These are phyloP conservation scores for Bhutanitis thaidina DNA, from an alignment of 2,888 invertebrate species.

Conservation along the genomic window DNA sequence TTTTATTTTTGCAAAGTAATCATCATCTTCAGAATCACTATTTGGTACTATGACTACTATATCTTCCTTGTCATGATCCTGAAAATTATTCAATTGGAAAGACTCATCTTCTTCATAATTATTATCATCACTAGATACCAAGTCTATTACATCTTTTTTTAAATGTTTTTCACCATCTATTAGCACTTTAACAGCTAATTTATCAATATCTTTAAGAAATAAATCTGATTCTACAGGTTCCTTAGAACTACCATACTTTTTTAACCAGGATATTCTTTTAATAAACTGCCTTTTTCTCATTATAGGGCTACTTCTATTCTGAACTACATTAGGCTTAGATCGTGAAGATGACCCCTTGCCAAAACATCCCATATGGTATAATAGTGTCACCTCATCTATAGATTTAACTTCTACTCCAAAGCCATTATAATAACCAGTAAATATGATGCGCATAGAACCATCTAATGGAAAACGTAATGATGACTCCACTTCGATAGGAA, in stretches of 20 bases:
- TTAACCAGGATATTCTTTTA: constrained; percentile 78
- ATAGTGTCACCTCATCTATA: constrained; percentile 76
- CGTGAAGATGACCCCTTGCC: constrained; percentile 86
- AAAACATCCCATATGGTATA: constrained; percentile 87
- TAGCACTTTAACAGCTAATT: constrained; percentile 47
- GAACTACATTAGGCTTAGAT: constrained; percentile 67
- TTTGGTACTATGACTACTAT: constrained; percentile 82
- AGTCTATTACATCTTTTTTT: constrained; percentile 62
- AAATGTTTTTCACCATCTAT: constrained; percentile 40
- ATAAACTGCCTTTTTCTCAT: constrained; percentile 81
- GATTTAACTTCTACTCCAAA: constrained; percentile 82
- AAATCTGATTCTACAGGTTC: constrained; percentile 35
- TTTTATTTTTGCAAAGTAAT: constrained; percentile 81
- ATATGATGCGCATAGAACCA: constrained; percentile 63
- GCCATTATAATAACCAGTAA: constrained; percentile 84
- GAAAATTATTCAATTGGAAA: constrained; percentile 29
- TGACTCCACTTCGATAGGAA: constrained; percentile 59
- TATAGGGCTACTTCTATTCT: constrained; percentile 54
- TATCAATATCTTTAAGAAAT: constrained; percentile 54
- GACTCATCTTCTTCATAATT: constrained; percentile 31
- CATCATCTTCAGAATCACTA: constrained; percentile 82
- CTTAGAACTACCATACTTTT: constrained; percentile 49
- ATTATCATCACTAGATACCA: constrained; percentile 68
- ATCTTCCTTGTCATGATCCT: constrained; percentile 43
- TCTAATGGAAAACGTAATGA: constrained; percentile 65